These are phyloP conservation scores for Phalacrocorax pelagicus DNA, from an alignment of 2,113 vertebrate species.

Conservation along the genomic window DNA sequence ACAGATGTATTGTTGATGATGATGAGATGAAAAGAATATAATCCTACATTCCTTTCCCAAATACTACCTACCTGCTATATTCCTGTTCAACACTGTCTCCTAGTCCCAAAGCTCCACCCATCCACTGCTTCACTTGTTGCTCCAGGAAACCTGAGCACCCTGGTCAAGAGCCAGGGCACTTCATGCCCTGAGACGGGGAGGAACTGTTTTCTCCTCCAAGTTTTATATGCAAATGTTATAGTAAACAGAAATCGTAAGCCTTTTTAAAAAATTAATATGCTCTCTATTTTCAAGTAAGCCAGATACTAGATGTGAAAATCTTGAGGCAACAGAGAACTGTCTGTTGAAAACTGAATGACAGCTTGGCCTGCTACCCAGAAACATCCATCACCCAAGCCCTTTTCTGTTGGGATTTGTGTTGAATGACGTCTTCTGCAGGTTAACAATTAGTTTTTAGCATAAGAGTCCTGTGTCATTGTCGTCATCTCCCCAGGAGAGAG, in stretches of 20 bases:
- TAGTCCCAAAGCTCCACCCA: background rate
- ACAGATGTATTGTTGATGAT: background rate
- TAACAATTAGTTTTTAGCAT: slow-evolving; percentile 77
- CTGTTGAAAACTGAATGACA: slow-evolving; percentile 63
- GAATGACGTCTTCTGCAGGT: slow-evolving; percentile 71
- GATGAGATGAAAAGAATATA: background rate
- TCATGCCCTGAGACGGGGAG: background rate
- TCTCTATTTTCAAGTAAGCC: slow-evolving; percentile 40
- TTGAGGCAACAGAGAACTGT: slow-evolving; percentile 21
- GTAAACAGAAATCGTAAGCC: background rate
- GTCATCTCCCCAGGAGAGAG: slow-evolving; percentile 67
- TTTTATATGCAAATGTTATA: background rate
- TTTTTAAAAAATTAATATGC: background rate
- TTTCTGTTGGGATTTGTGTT: slow-evolving; percentile 69
- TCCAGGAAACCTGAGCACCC: background rate
- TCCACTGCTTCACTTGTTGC: background rate
- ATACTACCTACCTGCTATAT: background rate
- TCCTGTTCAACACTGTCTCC: background rate
- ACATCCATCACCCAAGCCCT: slow-evolving; percentile 66
- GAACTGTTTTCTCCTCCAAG: background rate
- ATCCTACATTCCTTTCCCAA: background rate
- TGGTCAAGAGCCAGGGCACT: background rate
- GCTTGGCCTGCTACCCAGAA: slow-evolving; percentile 62
- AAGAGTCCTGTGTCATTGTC: slow-evolving; percentile 43
- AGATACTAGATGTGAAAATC: slow-evolving; percentile 10